Evolutionary conservation across 1,140 invertebrate species (phyloP), one percentile per base, ranked within the genome.

Genomic region (Melanaphis sacchari): DNA sequence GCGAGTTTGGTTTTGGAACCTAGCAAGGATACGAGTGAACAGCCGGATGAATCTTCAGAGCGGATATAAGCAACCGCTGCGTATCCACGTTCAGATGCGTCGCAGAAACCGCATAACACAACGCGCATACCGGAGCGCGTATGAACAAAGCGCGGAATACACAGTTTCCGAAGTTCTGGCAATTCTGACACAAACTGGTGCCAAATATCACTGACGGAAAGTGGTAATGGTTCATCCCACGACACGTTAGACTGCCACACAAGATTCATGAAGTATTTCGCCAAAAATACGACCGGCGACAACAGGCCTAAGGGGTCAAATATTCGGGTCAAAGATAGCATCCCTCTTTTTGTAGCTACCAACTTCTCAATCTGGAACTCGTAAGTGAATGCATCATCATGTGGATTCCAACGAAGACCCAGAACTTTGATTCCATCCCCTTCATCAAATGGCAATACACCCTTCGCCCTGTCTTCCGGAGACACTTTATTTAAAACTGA

Each of bases 1-100:
- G 91, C 94, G 84, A 54, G 90, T 93, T 66, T 90, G 93, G 81
- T 93, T 93, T 59, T 91, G n/a, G 31, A 21, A 22, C 52, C 49
- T 5, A 91, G 2, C 21, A 91, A 21, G 9, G 36, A 76, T 3
- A 91, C 49, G 24, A 26, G 9, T 0, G n/a, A 8, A 7, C 7
- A 21, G 11, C 46, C 46, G 8, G 18, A 36, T 1, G n/a, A 24
- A 36, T 54, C 22, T 26, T 40, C 24, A 26, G n/a, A 36, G 0
- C 52, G 26, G 0, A 91, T 36, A 76, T 40, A 91, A 11, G 66
- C 36, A 0, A 91, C n/a, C 3, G 90, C 90, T 0, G 49, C 49
- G 49, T 40, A 91, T 91, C 49, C 90, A 38, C 59, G 49, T 49
- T 91, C 52, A 0, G 90, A 91, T 38, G 52, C n/a, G 22, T 91